Evolutionary conservation across 2,888 invertebrate species (phyloP), one percentile per base, ranked within the genome.

Genomic region (Pyrocoelia pectoralis): DNA sequence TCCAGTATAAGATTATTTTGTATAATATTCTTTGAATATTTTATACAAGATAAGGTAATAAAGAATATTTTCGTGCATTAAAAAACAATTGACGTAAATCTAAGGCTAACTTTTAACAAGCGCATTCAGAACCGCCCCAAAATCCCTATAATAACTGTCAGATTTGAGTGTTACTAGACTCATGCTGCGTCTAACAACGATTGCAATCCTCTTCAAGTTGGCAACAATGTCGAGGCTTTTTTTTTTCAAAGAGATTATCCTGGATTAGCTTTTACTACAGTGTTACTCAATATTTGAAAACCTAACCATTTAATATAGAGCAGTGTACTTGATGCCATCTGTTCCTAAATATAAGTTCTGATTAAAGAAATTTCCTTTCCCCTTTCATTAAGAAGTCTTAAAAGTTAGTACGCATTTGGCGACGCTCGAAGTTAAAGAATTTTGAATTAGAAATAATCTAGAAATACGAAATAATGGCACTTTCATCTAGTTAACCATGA

Each of bases 261-360:
- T 48, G 70, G 72, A 72, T 73, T 74, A 73, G 69, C 67, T 69
- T 68, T 70, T 68, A 62, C 72, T 71, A 73, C 72, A 70, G 68
- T 70, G 72, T 73, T 71, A 73, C 70, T 73, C 73, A 72, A 73
- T 73, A 73, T 70, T n/a, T 65, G 70, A 67, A 62, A 67, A 66
- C 60, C 55, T 41, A 58, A 62, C 65, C 65, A 55, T 65, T 67
- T 67, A 67, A 65, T 68, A 58, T 57, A 63, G 58, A 53, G 61
- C 56, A 54, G 46, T 56, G 59, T 66, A 61, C 58, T 61, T 50
- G 52, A 53, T 50, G 62, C 54, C 65, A 59, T 65, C 59, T 62
- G 60, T 15, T 61, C 51, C 49, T 28, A 17, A 48, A 56, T 52
- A 56, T 46, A 51, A 46, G 46, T 38, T 29, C 61, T 52, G 56